Percentiles rank a stretch among this genome's conserved stretches.
Evolutionary conservation across 2,888 invertebrate species (phyloP).

Genomic region (Nipponacmea schrenckii): DNA sequence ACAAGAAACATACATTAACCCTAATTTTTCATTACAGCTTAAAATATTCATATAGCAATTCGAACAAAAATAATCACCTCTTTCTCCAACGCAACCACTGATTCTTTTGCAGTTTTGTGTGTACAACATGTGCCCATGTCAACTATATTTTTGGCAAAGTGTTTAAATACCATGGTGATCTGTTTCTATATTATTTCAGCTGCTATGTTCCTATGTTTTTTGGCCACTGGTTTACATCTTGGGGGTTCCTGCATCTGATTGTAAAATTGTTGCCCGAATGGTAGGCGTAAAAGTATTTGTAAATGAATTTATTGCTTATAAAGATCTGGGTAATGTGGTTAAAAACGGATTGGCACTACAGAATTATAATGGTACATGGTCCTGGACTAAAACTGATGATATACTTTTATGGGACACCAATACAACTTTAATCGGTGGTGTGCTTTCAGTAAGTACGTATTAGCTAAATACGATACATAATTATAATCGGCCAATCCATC

Average conservation of each 20-base stretch:
- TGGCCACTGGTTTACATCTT: conserved; percentile 89
- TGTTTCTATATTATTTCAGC: conserved; percentile 28
- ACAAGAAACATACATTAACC: too few relatives aligned
- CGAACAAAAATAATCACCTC: too few relatives aligned
- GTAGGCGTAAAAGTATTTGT: conserved; percentile 89
- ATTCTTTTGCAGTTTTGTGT: too few relatives aligned
- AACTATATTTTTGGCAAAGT: too few relatives aligned
- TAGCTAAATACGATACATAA: neutral
- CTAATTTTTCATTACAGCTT: too few relatives aligned
- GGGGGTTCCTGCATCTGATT: conserved; percentile 76
- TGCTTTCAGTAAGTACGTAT: conserved; percentile 38
- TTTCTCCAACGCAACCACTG: too few relatives aligned
- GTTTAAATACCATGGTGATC: too few relatives aligned
- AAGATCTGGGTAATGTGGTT: conserved; percentile 71
- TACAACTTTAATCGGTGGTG: conserved; percentile 38
- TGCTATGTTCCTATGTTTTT: conserved; percentile 74
- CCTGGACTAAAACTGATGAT: conserved; percentile 26
- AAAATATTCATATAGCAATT: too few relatives aligned
- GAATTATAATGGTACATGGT: conserved; percentile 30
- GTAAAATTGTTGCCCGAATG: conserved; percentile 80
- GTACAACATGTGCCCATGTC: too few relatives aligned
- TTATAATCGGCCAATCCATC: neutral
- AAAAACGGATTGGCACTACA: conserved; percentile 34
- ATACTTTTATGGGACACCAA: conserved; percentile 27
- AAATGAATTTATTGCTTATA: conserved; percentile 93